A percentile compares a stretch with the other conserved stretches of the same genome.
Conservation (phyloP, 2,888 invertebrate species). For the Cerceris rybyensis region DNA sequence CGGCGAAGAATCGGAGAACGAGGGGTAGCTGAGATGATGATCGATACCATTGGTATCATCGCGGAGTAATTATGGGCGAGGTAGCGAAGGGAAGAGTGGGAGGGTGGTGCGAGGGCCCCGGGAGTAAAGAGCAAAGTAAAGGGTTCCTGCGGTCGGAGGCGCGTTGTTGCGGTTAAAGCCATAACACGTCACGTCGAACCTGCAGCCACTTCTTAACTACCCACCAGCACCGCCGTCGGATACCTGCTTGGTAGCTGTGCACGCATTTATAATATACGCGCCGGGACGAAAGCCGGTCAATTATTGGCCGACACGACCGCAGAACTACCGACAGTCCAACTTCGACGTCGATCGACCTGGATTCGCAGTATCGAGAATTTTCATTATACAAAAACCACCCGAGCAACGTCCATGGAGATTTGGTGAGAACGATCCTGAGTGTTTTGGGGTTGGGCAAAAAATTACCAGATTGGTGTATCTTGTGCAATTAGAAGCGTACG, state of each 20-base stretch:
- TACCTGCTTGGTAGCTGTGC: slow-evolving; percentile 68
- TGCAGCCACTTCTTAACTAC: slow-evolving; percentile 78
- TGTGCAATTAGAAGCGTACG: slow-evolving; percentile 54
- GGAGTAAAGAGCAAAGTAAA: slow-evolving; percentile 73
- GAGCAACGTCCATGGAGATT: slow-evolving; percentile 28
- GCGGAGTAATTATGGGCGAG: slow-evolving; percentile 73
- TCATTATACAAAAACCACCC: slow-evolving; percentile 48
- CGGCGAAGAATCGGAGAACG: slow-evolving; percentile 55
- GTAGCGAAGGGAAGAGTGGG: slow-evolving; percentile 25
- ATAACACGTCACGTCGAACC: slow-evolving; percentile 77
- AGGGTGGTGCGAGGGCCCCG: slow-evolving; percentile 44
- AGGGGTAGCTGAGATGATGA: slow-evolving; percentile 64
- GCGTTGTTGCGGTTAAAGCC: slow-evolving; percentile 79
- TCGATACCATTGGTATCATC: slow-evolving; percentile 73
- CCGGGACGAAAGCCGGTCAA: slow-evolving; percentile 73
- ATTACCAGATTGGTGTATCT: slow-evolving; percentile 2
- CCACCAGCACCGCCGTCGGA: slow-evolving; percentile 59
- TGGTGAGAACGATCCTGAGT: slow-evolving; percentile 37
- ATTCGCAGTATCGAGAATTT: slow-evolving; percentile 56
- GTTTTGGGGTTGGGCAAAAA: slow-evolving; percentile 40
- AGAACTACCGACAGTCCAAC: slow-evolving; percentile 62
- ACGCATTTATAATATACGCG: slow-evolving; percentile 76
- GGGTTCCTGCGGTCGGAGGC: slow-evolving; percentile 78
- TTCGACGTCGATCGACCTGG: slow-evolving; percentile 44
- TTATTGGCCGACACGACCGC: slow-evolving; percentile 74